phyloP scores from a whole-genome alignment of 2,888 invertebrate genomes.

The Macroteleia sp. region DNA sequence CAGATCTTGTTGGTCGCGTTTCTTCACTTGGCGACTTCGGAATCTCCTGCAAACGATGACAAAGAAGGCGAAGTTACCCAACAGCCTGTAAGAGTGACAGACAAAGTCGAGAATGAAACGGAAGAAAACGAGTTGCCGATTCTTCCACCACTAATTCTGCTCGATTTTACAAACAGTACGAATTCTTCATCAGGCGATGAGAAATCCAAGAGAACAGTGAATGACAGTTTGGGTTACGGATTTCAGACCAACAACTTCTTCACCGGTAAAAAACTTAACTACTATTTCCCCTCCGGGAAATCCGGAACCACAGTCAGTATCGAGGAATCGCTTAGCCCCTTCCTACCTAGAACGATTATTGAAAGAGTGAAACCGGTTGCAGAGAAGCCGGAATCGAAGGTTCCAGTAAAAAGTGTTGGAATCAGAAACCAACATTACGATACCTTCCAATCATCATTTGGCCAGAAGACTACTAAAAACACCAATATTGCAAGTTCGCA shows the following conservation, averaged over 20 bases:
- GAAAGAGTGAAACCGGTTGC: slow-evolving; percentile 71
- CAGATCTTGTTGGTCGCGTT: slow-evolving; percentile 73
- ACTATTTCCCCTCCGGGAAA: slow-evolving; percentile 79
- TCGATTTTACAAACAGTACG: slow-evolving; percentile 78
- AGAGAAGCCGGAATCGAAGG: slow-evolving; percentile 51
- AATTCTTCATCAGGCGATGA: slow-evolving; percentile 72
- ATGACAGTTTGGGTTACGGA: slow-evolving; percentile 89
- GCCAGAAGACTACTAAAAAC: slow-evolving; percentile 70
- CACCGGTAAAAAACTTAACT: slow-evolving; percentile 75
- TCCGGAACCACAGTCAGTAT: slow-evolving; percentile 81
- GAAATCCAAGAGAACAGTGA: slow-evolving; percentile 88
- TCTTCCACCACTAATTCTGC: slow-evolving; percentile 78
- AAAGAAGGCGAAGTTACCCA: slow-evolving; percentile 29
- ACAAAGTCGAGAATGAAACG: slow-evolving; percentile 48
- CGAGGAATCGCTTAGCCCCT: slow-evolving; percentile 74
- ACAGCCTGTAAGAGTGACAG: slow-evolving; percentile 24
- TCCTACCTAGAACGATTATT: slow-evolving; percentile 77
- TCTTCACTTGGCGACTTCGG: slow-evolving; percentile 54
- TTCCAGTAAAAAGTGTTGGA: not conserved
- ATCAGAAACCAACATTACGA: slow-evolving; percentile 23
- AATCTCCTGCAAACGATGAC: slow-evolving; percentile 30
- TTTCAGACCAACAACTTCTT: slow-evolving; percentile 85
- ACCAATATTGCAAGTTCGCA: slow-evolving; percentile 60
- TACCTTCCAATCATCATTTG: slow-evolving; percentile 65
- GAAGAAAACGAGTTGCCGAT: slow-evolving; percentile 72